These are phyloP conservation scores for Pediacus dermestoides DNA, from an alignment of 2,888 invertebrate species.

Conservation along the genomic window DNA sequence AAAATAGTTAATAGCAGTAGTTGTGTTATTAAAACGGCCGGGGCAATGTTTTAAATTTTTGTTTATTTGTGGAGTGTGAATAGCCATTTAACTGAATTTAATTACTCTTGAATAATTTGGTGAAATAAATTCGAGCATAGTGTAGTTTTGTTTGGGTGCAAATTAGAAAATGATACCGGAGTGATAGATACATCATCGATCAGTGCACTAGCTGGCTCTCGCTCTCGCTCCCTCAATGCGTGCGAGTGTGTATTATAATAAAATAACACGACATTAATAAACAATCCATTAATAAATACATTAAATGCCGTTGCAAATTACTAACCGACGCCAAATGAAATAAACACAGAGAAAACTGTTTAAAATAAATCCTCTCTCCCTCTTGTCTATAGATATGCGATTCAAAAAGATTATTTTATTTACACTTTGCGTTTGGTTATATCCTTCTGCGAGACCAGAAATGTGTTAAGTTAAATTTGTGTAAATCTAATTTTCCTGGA, in stretches of 20 bases:
- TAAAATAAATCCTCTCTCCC: too few relatives aligned
- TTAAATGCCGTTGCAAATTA: constrained; percentile 43
- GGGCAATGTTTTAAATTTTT: constrained; percentile 8
- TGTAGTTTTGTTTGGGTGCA: constrained; percentile 12
- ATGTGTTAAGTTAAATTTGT: too few relatives aligned
- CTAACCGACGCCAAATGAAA: constrained; percentile 46
- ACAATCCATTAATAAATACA: constrained; percentile 48
- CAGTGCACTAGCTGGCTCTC: constrained; percentile 23
- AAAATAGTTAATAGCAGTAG: too few relatives aligned
- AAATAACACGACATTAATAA: constrained; percentile 45
- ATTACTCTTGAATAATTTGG: constrained; percentile 8
- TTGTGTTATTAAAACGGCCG: constrained; percentile 5
- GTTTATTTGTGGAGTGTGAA: constrained; percentile 7
- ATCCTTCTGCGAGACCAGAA: too few relatives aligned
- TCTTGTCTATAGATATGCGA: constrained; percentile 31
- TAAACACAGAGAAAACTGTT: too few relatives aligned
- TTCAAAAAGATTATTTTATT: too few relatives aligned
- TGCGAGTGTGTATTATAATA: constrained; percentile 40
- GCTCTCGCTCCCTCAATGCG: too few relatives aligned
- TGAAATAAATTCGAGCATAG: constrained; percentile 8
- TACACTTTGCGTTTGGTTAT: too few relatives aligned
- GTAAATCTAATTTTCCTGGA: too few relatives aligned
- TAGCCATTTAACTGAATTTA: constrained; percentile 9
- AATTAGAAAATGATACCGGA: constrained; percentile 27
- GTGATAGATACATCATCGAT: constrained; percentile 16